Percentiles rank a stretch among this genome's conserved stretches.
Evolutionary conservation across 2,113 vertebrate species (phyloP).

Genomic region (Scortum barcoo): DNA sequence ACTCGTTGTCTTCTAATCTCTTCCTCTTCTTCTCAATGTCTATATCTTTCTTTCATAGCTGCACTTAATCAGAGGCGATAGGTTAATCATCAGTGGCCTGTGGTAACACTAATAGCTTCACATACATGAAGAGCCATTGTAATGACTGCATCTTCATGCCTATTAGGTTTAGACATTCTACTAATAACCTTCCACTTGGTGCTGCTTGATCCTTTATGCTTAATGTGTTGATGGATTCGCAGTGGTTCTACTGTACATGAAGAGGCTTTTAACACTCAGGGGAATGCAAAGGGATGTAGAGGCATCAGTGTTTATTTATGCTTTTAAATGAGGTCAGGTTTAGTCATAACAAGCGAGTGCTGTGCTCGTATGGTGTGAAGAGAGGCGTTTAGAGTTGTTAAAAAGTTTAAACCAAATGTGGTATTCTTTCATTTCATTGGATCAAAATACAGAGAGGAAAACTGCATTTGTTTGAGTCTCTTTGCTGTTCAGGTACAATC

Average conservation of each 20-base stretch:
- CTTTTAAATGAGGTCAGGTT: conserved; percentile 17
- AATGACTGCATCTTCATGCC: conserved; percentile 67
- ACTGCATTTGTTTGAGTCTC: background rate
- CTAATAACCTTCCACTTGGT: conserved; percentile 61
- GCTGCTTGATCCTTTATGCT: conserved; percentile 35
- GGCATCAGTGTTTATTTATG: background rate
- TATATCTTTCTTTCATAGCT: conserved; percentile 26
- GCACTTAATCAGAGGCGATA: conserved; percentile 71
- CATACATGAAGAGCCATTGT: conserved; percentile 64
- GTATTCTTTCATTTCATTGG: background rate
- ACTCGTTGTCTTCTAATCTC: conserved; percentile 40
- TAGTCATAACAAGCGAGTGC: background rate
- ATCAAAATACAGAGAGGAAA: background rate
- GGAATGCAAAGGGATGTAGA: background rate
- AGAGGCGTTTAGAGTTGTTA: conserved; percentile 6
- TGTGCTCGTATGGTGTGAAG: conserved; percentile 8
- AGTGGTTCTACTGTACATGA: conserved; percentile 1
- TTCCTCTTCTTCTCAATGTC: conserved; percentile 22
- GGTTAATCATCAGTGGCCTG: conserved; percentile 67
- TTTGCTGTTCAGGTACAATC: background rate
- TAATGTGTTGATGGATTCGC: conserved; percentile 27
- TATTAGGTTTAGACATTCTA: conserved; percentile 63
- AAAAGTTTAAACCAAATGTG: background rate
- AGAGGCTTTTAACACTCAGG: conserved; percentile 16
- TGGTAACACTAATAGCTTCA: conserved; percentile 67